phyloP scores from a whole-genome alignment of 2,797 vertebrate genomes.

The Salmo trutta region DNA sequence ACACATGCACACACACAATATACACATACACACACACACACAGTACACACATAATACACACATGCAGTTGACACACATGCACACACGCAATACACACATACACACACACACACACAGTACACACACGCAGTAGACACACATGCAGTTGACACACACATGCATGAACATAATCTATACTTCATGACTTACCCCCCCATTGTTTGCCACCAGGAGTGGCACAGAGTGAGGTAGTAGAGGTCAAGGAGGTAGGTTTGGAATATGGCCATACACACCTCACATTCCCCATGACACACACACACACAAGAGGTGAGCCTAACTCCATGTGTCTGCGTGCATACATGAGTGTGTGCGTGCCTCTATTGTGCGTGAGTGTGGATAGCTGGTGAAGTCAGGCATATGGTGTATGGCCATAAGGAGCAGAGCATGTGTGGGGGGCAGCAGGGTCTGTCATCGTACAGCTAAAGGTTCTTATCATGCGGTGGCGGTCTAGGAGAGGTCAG shows the following conservation, averaged over 20 bases:
- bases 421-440: conserved; percentile 65
- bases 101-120: conserved; percentile 20
- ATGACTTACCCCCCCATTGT: conserved; percentile 63
- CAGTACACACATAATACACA: too few relatives aligned
- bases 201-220: background rate
- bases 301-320: background rate
- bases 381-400: conserved; percentile 68
- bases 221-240: background rate
- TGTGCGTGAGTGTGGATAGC: conserved; percentile 16
- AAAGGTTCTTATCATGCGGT: conserved; percentile 68
- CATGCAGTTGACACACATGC: conserved; percentile 54
- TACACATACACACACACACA: conserved; percentile 20
- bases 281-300: background rate
- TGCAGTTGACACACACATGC: conserved; percentile 17
- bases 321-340: background rate
- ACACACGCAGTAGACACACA: conserved; percentile 11
- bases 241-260: background rate
- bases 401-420: conserved; percentile 65
- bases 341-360: conserved; percentile 23
- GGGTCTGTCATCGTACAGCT: conserved; percentile 63
- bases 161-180: conserved; percentile 66
- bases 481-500: conserved; percentile 65
- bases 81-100: too few relatives aligned
- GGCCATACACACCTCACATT: background rate
- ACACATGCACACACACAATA: too few relatives aligned